Conservation (phyloP, 2,113 vertebrate species). For the Chaetodon auriga region DNA sequence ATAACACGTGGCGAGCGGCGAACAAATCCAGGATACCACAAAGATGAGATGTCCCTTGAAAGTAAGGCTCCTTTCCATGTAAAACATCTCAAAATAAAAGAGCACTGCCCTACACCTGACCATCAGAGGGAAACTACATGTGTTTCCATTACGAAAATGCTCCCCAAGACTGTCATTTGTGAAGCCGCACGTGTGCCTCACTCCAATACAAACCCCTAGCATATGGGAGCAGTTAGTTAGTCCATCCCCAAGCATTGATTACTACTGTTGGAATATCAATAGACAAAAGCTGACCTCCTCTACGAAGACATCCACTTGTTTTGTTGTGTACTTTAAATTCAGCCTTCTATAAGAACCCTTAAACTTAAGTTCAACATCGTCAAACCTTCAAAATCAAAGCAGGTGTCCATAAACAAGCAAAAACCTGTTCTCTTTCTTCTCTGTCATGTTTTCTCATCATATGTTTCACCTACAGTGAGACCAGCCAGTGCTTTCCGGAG, state of each 20-base stretch:
- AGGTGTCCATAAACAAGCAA: constrained; percentile 15
- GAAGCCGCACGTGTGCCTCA: constrained; percentile 38
- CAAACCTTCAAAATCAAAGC: constrained; percentile 1
- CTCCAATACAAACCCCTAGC: constrained; percentile 56
- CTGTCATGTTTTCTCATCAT: constrained; percentile 12
- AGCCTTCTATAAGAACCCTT: neutral
- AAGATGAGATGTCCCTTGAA: constrained; percentile 37
- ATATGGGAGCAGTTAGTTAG: constrained; percentile 66
- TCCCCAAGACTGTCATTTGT: constrained; percentile 64
- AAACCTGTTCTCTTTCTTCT: constrained; percentile 14
- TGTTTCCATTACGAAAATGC: constrained; percentile 64
- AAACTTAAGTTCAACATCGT: neutral
- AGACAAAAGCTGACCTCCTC: constrained; percentile 37
- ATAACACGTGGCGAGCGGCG: constrained; percentile 22
- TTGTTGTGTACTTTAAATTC: neutral
- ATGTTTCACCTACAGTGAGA: constrained; percentile 43
- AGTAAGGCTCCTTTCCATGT: constrained; percentile 45
- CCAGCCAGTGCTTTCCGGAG: constrained; percentile 23
- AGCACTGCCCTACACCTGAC: constrained; percentile 61
- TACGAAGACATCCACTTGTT: constrained; percentile 6
- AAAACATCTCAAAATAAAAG: constrained; percentile 65
- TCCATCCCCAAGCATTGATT: constrained; percentile 59
- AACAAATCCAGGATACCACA: constrained; percentile 53
- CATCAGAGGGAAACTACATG: constrained; percentile 50
- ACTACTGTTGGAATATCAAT: constrained; percentile 49